Conservation (phyloP, 2,888 invertebrate genomes). For the Chaetogeoica ovagalla region DNA sequence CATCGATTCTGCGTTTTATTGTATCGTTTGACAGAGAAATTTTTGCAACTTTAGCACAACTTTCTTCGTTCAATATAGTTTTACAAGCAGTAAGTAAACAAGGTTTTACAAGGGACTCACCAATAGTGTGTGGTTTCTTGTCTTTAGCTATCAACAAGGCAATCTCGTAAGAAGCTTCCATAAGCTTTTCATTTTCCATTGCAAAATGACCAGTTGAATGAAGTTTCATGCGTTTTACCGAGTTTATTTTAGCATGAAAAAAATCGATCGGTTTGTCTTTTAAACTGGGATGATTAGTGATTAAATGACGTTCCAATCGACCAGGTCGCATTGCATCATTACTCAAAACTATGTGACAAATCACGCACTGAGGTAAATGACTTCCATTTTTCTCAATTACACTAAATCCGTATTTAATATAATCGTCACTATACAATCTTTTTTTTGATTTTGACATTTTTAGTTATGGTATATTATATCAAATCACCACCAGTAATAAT, state of each 20-base stretch:
- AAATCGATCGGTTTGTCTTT: constrained; percentile 55
- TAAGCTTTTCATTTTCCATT: constrained; percentile 33
- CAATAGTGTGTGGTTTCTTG: constrained; percentile 37
- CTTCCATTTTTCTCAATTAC: constrained; percentile 16
- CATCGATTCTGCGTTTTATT: too few relatives aligned
- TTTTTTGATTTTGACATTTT: constrained; percentile 41
- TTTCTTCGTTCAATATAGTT: constrained; percentile 39
- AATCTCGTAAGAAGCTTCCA: constrained; percentile 37
- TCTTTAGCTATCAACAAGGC: constrained; percentile 40
- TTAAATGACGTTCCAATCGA: constrained; percentile 55
- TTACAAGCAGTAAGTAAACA: constrained; percentile 31
- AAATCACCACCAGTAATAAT: constrained; percentile 24
- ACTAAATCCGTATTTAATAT: constrained; percentile 46
- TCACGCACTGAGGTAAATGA: too few relatives aligned
- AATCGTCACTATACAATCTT: constrained; percentile 46
- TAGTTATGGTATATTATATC: constrained; percentile 25
- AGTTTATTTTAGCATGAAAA: constrained; percentile 55
- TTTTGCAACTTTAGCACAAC: constrained; percentile 22
- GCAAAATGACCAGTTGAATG: constrained; percentile 28
- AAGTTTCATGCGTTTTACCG: constrained; percentile 54
- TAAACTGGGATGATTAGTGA: constrained; percentile 55
- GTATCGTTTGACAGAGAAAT: constrained; percentile 44
- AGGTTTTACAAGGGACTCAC: constrained; percentile 8
- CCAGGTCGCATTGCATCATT: constrained; percentile 55
- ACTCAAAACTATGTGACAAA: constrained; percentile 56